phyloP scores from a whole-genome alignment of 2,113 vertebrate species.

The Azemiops feae region DNA sequence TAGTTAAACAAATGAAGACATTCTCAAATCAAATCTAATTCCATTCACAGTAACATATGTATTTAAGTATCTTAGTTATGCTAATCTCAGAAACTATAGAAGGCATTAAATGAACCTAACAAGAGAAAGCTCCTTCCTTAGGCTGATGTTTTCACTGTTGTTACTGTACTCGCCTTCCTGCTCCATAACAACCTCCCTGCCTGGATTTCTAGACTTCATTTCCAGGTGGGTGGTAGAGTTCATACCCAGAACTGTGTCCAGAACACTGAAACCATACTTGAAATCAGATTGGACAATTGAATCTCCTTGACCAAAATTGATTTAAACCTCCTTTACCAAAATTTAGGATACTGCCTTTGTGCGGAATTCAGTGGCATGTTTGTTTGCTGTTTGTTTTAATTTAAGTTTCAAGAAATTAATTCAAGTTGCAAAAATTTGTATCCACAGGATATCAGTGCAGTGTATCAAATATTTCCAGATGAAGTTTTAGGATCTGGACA shows the following conservation, averaged over 20 bases:
- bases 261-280: not conserved
- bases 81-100: not conserved
- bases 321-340: not conserved
- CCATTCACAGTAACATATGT: not conserved
- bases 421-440: constrained; percentile 27
- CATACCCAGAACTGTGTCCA: not conserved
- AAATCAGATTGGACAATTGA: not conserved
- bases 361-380: not conserved
- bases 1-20: not conserved
- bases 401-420: constrained; percentile 18
- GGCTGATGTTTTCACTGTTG: not conserved
- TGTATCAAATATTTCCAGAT: constrained; percentile 97
- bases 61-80: not conserved
- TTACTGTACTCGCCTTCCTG: not conserved
- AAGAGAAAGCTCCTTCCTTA: not conserved
- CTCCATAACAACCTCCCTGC: not conserved
- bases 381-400: not conserved
- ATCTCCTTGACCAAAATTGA: not conserved
- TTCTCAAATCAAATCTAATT: not conserved
- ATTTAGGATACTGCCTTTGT: not conserved
- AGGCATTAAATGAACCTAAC: not conserved
- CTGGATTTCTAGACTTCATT: not conserved
- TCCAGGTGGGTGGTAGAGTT: not conserved
- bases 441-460: constrained; percentile 90
- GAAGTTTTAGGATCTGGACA: constrained; percentile 96